These are phyloP conservation scores for Campoplex capitator DNA, from an alignment of 2,888 invertebrate species.

Conservation along the genomic window DNA sequence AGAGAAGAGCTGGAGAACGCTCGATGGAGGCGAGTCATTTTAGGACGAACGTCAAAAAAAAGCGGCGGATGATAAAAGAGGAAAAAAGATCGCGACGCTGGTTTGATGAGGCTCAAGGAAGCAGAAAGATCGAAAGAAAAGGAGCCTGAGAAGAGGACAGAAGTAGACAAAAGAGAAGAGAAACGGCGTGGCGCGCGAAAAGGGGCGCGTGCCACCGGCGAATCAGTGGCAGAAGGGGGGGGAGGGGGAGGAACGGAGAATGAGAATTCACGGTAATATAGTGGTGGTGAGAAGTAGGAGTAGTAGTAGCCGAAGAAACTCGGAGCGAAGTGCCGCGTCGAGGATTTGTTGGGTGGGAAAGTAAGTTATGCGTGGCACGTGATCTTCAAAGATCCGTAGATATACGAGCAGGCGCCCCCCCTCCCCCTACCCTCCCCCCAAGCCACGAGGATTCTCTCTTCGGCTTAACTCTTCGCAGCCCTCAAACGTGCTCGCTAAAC, in stretches of 20 bases:
- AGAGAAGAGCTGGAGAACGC: constrained; percentile 67
- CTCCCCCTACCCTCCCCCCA: too few relatives aligned
- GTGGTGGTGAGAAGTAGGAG: background rate
- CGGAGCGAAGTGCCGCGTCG: background rate
- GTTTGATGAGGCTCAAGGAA: background rate
- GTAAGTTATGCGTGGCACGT: constrained; percentile 83
- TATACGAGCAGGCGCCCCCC: constrained; percentile 50
- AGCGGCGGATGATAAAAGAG: too few relatives aligned
- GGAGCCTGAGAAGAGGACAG: constrained; percentile 40
- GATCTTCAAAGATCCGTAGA: constrained; percentile 79
- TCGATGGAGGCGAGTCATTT: constrained; percentile 47
- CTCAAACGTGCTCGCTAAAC: constrained; percentile 20
- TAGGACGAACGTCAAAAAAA: too few relatives aligned
- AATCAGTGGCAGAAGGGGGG: constrained; percentile 34
- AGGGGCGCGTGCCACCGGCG: constrained; percentile 70
- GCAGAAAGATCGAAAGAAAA: constrained; percentile 14
- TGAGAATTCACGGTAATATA: constrained; percentile 16
- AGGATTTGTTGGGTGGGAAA: constrained; percentile 75
- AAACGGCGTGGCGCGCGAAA: constrained; percentile 54
- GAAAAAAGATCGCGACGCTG: too few relatives aligned
- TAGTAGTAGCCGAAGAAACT: constrained; percentile 23
- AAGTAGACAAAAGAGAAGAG: constrained; percentile 45
- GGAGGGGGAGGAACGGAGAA: constrained; percentile 36
- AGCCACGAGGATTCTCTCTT: constrained; percentile 69
- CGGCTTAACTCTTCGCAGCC: constrained; percentile 65